These are phyloP conservation scores for Sebastes vulpes DNA, from an alignment of 2,797 vertebrate genomes.

Conservation along the genomic window DNA sequence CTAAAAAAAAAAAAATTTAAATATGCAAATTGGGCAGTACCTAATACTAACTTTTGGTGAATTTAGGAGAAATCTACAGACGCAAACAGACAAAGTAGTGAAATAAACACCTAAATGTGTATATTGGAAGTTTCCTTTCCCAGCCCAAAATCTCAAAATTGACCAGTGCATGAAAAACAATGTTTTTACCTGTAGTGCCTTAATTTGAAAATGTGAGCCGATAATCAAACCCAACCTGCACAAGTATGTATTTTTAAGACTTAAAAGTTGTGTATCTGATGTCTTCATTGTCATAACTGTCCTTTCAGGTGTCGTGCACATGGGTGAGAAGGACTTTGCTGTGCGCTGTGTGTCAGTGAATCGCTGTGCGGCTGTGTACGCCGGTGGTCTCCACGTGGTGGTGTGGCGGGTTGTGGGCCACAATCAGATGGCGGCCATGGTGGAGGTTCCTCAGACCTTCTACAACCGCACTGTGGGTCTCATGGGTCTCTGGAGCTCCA, in stretches of 20 bases:
- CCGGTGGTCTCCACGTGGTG: conserved; percentile 81
- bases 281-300: background rate
- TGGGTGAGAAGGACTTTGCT: conserved; percentile 69
- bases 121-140: too few relatives aligned
- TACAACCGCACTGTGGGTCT: conserved; percentile 87
- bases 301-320: conserved; percentile 74
- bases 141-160: too few relatives aligned
- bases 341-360: conserved; percentile 76
- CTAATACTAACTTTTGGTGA: too few relatives aligned
- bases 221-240: background rate
- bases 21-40: too few relatives aligned
- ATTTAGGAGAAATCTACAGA: too few relatives aligned
- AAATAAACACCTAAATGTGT: too few relatives aligned
- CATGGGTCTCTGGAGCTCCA: conserved; percentile 88
- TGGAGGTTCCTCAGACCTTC: conserved; percentile 86
- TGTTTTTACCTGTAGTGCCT: too few relatives aligned
- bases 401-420: conserved; percentile 68
- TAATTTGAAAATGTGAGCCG: too few relatives aligned
- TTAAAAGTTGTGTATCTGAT: background rate
- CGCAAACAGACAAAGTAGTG: too few relatives aligned
- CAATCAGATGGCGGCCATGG: conserved; percentile 74
- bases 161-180: too few relatives aligned
- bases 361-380: conserved; percentile 79
- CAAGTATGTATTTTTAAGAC: background rate
- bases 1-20: too few relatives aligned